Evolutionary conservation across 2,888 invertebrate species (phyloP).

Genomic region (Druceiella hillmani): DNA sequence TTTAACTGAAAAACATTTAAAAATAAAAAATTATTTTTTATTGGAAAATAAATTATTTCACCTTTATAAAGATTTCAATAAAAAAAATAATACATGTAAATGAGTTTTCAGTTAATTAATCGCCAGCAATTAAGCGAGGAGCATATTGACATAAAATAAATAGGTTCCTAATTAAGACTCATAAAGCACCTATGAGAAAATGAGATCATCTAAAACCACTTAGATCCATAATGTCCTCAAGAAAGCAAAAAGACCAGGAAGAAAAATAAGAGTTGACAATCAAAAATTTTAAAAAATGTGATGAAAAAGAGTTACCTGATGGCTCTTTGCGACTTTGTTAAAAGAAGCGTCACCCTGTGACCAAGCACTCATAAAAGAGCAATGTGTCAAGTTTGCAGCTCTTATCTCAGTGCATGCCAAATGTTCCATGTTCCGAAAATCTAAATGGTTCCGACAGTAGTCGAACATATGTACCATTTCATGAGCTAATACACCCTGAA

Average conservation of each 20-base stretch:
- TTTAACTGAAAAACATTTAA: too few species aligned
- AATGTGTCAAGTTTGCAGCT: slow-evolving; percentile 91
- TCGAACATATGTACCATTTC: slow-evolving; percentile 98
- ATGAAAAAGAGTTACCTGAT: slow-evolving; percentile 55
- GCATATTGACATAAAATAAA: too few species aligned
- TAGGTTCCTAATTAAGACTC: too few species aligned
- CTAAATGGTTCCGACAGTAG: slow-evolving; percentile 80
- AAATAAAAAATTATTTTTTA: too few species aligned
- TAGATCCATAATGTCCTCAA: too few species aligned
- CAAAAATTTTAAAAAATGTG: slow-evolving; percentile 3
- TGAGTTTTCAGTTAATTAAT: too few species aligned
- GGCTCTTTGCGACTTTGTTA: slow-evolving; percentile 65
- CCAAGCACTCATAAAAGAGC: slow-evolving; percentile 79
- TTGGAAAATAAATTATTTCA: too few species aligned
- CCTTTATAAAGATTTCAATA: too few species aligned
- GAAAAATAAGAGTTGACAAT: slow-evolving; percentile 5
- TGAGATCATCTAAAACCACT: too few species aligned
- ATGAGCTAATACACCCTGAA: slow-evolving; percentile 80
- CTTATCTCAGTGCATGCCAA: slow-evolving; percentile 93
- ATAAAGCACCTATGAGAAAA: too few species aligned
- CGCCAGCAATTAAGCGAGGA: too few species aligned
- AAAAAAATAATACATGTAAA: too few species aligned
- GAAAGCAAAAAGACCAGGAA: slow-evolving; percentile 4
- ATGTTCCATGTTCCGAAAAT: slow-evolving; percentile 87
- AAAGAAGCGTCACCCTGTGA: slow-evolving; percentile 70